These are phyloP conservation scores for Prionailurus viverrinus DNA, from an alignment of 2,113 vertebrate species.

Conservation along the genomic window DNA sequence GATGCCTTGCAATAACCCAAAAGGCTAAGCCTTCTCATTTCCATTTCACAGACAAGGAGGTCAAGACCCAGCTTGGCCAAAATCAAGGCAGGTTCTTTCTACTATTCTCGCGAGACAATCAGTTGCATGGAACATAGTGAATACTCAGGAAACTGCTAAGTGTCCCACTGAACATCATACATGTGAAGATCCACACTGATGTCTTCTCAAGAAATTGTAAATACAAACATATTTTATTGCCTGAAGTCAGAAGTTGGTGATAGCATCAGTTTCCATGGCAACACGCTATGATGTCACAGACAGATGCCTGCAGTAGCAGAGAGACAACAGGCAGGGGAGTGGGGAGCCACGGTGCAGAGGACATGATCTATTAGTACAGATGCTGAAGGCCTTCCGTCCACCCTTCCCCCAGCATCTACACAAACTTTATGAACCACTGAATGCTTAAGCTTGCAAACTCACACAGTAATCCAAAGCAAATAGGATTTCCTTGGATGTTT, in stretches of 20 bases:
- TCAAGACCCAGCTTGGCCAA: background rate
- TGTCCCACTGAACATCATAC: background rate
- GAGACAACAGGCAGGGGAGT: background rate
- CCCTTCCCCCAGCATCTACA: rapidly evolving
- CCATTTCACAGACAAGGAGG: background rate
- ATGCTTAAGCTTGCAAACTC: constrained; percentile 38
- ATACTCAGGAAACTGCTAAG: background rate
- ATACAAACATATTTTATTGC: background rate
- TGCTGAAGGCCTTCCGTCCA: background rate
- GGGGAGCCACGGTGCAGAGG: background rate
- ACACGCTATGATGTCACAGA: constrained; percentile 29
- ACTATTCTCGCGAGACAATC: background rate
- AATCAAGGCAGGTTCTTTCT: background rate
- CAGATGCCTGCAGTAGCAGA: background rate
- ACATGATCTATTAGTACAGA: background rate
- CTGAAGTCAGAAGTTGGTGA: constrained; percentile 35
- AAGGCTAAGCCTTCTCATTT: background rate
- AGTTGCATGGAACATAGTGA: background rate
- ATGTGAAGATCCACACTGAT: background rate
- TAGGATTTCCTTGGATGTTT: background rate
- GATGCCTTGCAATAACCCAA: background rate
- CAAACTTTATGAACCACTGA: constrained; percentile 21
- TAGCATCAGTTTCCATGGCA: background rate
- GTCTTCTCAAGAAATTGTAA: constrained; percentile 10
- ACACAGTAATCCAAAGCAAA: constrained; percentile 23